Evolutionary conservation across 2,797 vertebrate genomes (phyloP).

Genomic region (Odontamblyopus lacepedii): DNA sequence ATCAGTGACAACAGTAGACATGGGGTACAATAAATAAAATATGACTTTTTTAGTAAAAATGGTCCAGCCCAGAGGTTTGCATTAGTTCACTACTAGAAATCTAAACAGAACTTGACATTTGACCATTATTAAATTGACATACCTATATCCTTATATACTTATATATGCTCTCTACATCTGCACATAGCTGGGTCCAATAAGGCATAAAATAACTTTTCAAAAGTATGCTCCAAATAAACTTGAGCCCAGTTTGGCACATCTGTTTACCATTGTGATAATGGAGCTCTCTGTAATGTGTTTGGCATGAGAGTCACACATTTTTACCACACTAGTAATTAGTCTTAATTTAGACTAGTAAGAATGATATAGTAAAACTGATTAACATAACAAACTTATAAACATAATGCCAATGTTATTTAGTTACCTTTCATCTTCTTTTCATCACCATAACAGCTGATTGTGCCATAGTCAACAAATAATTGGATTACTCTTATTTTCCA

Average conservation of each 20-base stretch:
- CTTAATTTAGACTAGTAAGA: conserved; percentile 61
- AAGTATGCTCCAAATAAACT: conserved; percentile 49
- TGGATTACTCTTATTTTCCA: not conserved
- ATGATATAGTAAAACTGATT: conserved; percentile 36
- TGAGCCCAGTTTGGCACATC: conserved; percentile 60
- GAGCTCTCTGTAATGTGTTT: conserved; percentile 58
- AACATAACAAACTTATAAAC: conserved; percentile 30
- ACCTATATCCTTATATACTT: not conserved
- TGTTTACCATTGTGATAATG: conserved; percentile 74
- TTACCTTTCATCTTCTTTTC: not conserved
- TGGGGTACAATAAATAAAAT: not conserved
- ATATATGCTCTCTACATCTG: not conserved
- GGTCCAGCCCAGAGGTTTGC: not conserved
- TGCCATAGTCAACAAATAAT: not conserved
- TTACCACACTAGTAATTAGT: conserved; percentile 59
- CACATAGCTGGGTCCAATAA: not conserved
- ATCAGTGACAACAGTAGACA: conserved; percentile 4
- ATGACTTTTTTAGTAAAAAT: not conserved
- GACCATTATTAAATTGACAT: conserved; percentile 42
- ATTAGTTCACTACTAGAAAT: not conserved
- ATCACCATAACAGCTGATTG: not conserved
- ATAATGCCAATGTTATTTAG: not conserved
- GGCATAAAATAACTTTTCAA: not conserved
- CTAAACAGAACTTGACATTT: conserved; percentile 26
- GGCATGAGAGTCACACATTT: conserved; percentile 51